Conservation (phyloP, 1,140 invertebrate genomes). For the Geopemphigus sp. region DNA sequence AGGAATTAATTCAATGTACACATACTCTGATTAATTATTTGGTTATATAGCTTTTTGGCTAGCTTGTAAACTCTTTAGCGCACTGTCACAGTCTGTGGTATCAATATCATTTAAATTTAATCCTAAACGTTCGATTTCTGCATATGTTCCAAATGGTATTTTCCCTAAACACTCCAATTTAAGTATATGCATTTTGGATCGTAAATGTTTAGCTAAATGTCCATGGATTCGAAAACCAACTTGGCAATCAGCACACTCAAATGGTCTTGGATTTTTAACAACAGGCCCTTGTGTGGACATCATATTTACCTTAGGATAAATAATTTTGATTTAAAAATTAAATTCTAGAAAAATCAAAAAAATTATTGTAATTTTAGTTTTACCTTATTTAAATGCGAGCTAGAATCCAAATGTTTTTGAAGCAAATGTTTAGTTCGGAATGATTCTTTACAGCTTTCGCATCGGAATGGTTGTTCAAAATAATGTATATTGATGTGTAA, state of each 20-base stretch:
- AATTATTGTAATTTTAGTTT: constrained; percentile 51
- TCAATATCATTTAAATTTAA: constrained; percentile 90
- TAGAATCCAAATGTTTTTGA: constrained; percentile 86
- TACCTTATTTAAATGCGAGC: constrained; percentile 87
- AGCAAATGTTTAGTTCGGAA: constrained; percentile 89
- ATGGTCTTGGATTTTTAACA: constrained; percentile 82
- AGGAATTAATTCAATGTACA: background rate
- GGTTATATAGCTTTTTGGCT: constrained; percentile 33
- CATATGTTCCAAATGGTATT: constrained; percentile 92
- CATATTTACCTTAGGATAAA: constrained; percentile 64
- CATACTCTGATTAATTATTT: constrained; percentile 6
- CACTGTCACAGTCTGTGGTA: constrained; percentile 90
- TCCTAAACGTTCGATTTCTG: constrained; percentile 87
- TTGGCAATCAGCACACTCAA: constrained; percentile 92
- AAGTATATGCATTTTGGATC: constrained; percentile 96
- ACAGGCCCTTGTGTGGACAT: constrained; percentile 80
- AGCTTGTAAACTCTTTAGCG: constrained; percentile 76
- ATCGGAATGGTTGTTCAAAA: constrained; percentile 87
- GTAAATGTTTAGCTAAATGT: constrained; percentile 91
- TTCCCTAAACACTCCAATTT: constrained; percentile 89
- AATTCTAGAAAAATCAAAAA: background rate
- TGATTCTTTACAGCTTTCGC: constrained; percentile 85
- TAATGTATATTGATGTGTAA: constrained; percentile 96
- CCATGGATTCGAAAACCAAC: constrained; percentile 95
- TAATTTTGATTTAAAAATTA: background rate